These are phyloP conservation scores for Laupala kohalensis DNA, from an alignment of 1,140 invertebrate genomes.

Conservation along the genomic window DNA sequence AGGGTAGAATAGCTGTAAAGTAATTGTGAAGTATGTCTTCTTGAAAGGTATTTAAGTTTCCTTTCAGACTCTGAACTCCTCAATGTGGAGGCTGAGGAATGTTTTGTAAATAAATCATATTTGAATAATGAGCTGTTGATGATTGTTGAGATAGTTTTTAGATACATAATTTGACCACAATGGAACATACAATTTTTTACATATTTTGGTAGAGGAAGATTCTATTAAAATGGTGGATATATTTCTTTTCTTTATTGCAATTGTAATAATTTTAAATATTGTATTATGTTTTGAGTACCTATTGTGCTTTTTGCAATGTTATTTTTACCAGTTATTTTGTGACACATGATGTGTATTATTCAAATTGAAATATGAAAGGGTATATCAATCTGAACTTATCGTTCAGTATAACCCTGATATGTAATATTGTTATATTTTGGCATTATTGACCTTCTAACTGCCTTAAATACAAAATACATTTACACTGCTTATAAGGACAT, in stretches of 20 bases:
- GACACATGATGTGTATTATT: too few relatives aligned
- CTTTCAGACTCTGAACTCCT: not conserved
- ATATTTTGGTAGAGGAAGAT: not conserved
- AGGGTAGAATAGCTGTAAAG: not conserved
- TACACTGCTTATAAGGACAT: too few relatives aligned
- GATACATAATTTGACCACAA: not conserved
- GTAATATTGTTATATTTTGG: too few relatives aligned
- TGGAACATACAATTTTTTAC: not conserved
- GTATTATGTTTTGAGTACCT: too few relatives aligned
- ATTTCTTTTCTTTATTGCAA: not conserved
- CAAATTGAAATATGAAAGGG: too few relatives aligned
- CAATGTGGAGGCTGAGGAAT: not conserved
- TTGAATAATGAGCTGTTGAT: not conserved
- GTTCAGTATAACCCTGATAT: too few relatives aligned
- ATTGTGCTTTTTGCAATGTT: too few relatives aligned
- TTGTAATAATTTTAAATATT: not conserved
- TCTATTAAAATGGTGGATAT: not conserved
- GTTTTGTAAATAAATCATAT: not conserved
- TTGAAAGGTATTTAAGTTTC: not conserved
- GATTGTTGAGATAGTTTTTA: not conserved
- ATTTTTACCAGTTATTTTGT: too few relatives aligned
- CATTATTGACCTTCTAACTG: too few relatives aligned
- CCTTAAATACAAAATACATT: too few relatives aligned
- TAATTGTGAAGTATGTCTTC: not conserved
- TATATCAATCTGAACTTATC: too few relatives aligned